Base-by-base conservation (phyloP, 2,113 vertebrate genomes). In the Pelusios castaneus region DNA sequence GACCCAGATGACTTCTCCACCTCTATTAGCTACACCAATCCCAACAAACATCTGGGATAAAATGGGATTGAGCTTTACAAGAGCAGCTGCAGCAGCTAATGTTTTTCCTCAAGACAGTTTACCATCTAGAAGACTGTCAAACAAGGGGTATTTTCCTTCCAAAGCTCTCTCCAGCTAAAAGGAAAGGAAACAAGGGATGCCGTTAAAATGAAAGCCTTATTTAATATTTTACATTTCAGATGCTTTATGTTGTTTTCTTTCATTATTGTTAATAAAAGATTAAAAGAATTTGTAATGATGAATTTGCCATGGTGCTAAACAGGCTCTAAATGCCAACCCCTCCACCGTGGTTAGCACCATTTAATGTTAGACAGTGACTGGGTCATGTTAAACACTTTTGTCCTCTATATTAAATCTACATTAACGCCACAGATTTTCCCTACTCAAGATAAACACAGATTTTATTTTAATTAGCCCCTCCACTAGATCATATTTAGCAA, bases 401-500 rank as follows among this genome's bases (percentile, higher is more conserved):
- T 13, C 58, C 58, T 10, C 31, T 34, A 34, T 63, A 16, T 63
- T 63, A 63, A 63, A 63, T 34, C 58, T 63, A 63, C 58, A 63
- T 34, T 34, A 58, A 31, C 29, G 29, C 56, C 12, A 63, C 58
- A 63, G 31, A 82, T 78, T 58, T 95, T 75, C 82, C 81, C 31
- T n/a, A 73, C 67, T 81, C 5, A 84, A 95, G 67, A 56, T 2
- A 58, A 78, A 47, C 52, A 43, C 85, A 13, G 70, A 88, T 75
- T 45, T 34, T 1, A n/a, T 82, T 91, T 90, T 79, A 85, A 41
- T 34, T 81, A 82, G 8, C 27, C 34, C 49, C 86, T 91, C 45
- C n/a, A 86, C n/a, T 78, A 52, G 55, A 2, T 87, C 82, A 58
- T 0, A 0, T 49, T 5, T 51, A 76, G 34, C 12, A 14, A 43